Base-by-base conservation (phyloP, 92 coral and sea anemone species). In the Umimayanthus kanabou region DNA sequence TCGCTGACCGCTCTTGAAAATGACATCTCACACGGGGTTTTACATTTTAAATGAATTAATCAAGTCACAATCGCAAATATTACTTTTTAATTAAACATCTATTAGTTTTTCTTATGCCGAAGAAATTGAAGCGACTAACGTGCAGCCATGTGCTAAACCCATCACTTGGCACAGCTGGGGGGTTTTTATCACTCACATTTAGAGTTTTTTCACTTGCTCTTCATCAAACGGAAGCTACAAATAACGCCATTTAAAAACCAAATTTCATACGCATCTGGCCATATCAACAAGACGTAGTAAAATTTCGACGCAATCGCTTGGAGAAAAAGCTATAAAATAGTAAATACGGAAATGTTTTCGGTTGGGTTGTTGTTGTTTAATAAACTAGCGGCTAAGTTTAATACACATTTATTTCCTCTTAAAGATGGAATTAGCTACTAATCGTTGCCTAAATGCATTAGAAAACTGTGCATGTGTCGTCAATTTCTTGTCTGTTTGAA, bases 61-160 rank as follows among this genome's bases (percentile, higher is more conserved):
- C 43, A 16, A 9, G 65, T 10, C 50, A 4, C 23, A 70, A 47
- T 28, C 43, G n/a, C 65, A 69, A 43, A 70, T 45, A 0, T 15
- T 83, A 22, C 39, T 70, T 29, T n/a, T n/a, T n/a, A n/a, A n/a
- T n/a, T n/a, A n/a, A 50, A 83, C 42, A 23, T 28, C 20, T 42
- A 9, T 70, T 47, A 22, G 26, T 40, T 66, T 64, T 26, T 55
- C 37, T 65, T 65, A 28, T 66, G 9, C 42, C 72, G 45, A 23
- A 40, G 57, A 18, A 18, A 9, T 75, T 37, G 50, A 23, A n/a
- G 22, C 23, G 22, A 77, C 37, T 39, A 14, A 33, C 25, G 8
- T 42, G 64, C 15, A 33, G 22, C 39, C 85, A 81, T 81, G 40
- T 82, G 77, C 61, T 67, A 82, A 82, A 82, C 6, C 14, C 77